Evolutionary conservation across 2,797 vertebrate species (phyloP).

Genomic region (Esox masquinongy): DNA sequence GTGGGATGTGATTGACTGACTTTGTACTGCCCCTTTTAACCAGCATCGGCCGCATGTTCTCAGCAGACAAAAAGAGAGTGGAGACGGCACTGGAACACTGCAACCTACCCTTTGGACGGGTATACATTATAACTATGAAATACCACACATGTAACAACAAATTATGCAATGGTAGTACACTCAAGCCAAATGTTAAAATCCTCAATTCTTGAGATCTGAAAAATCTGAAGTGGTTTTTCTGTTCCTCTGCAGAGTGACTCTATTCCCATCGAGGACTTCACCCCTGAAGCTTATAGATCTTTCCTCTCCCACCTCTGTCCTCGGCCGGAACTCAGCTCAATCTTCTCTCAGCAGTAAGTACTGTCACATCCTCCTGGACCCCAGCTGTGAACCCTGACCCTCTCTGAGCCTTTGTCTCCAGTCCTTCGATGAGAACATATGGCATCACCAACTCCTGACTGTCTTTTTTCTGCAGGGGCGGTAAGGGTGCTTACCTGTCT

Average conservation of each 20-base stretch:
- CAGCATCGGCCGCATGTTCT: constrained; percentile 95
- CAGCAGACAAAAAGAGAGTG: constrained; percentile 92
- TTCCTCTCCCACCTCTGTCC: constrained; percentile 93
- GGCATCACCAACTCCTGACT: constrained; percentile 9
- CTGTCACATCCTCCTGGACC: constrained; percentile 7
- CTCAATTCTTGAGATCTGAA: neutral
- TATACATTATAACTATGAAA: constrained; percentile 49
- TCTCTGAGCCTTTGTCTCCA: neutral
- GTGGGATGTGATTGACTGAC: constrained; percentile 31
- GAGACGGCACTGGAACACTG: constrained; percentile 92
- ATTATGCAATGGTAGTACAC: neutral
- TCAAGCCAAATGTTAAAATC: neutral
- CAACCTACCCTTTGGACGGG: constrained; percentile 91
- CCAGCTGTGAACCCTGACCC: neutral
- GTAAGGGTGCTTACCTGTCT: constrained; percentile 80
- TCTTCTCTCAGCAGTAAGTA: constrained; percentile 93
- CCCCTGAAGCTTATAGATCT: constrained; percentile 85
- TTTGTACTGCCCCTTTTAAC: constrained; percentile 31
- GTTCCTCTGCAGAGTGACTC: constrained; percentile 85
- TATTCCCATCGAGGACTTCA: constrained; percentile 93
- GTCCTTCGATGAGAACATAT: constrained; percentile 85
- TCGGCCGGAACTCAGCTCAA: constrained; percentile 88
- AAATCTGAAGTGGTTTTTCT: neutral
- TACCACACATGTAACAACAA: neutral
- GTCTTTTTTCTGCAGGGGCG: constrained; percentile 77